Base-by-base conservation (phyloP, 2,113 vertebrate species). In the Falco punctatus region DNA sequence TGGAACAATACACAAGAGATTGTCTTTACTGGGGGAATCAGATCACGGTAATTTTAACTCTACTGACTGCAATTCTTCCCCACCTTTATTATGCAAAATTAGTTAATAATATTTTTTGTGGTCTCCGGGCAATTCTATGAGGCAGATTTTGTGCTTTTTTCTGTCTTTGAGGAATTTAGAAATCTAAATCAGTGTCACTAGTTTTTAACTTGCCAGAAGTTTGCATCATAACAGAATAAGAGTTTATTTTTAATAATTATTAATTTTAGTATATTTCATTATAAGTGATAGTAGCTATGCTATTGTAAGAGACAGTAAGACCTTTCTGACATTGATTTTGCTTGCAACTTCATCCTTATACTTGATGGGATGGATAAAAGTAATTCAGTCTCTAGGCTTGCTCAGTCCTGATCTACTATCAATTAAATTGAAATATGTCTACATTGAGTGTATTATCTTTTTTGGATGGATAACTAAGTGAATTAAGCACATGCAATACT, bases 341-440 rank as follows among this genome's bases (percentile, higher is more conserved):
- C 80, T 92, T 96, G 96, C 90, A 96, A 91, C 97, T 94, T 96
- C 93, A 96, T 94, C 97, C 97, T 96, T 97, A 91, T 92, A 96
- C 94, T 95, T 86, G 92, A 97, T 93, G 92, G 91, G 94, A 95
- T 87, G 82, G 97, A 95, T 97, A 96, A 97, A 96, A 96, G 96
- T 95, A 97, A 97, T 98, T 96, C 96, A 97, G 95, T 97, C 87
- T 86, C 49, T 77, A 49, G 97, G 96, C 97, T 96, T 96, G 91
- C 94, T 97, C 94, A 94, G 86, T 96, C 95, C 97, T 94, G 95
- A 97, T 97, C 98, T 97, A 87, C 97, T 98, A 97, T 97, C 97
- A 97, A 85, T 97, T 96, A 97, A 97, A 94, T 95, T 97, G 98
- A 96, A 97, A 96, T 93, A 97, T 96, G 95, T 98, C 98, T 97